phyloP scores from a whole-genome alignment of 2,113 vertebrate species.

The Perca flavescens region DNA sequence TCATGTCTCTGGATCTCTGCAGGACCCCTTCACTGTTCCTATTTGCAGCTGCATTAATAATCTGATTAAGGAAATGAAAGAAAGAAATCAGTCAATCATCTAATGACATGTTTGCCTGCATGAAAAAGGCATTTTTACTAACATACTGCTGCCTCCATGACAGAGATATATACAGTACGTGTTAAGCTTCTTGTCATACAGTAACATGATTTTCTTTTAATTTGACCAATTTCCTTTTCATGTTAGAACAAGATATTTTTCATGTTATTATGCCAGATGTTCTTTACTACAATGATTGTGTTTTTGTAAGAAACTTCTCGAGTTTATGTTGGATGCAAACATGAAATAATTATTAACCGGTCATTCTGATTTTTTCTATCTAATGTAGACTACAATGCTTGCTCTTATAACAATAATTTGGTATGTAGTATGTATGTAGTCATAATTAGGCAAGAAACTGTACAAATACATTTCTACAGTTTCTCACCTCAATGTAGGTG shows the following conservation, averaged over 20 bases:
- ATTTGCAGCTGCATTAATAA: constrained; percentile 91
- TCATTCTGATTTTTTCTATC: neutral
- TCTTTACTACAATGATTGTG: neutral
- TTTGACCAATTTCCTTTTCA: neutral
- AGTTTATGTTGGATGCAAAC: neutral
- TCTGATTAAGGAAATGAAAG: constrained; percentile 69
- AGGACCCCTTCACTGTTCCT: constrained; percentile 87
- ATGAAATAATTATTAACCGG: neutral
- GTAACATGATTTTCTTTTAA: neutral
- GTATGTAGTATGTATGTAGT: too few species aligned
- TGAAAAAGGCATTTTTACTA: neutral
- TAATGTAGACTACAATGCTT: neutral
- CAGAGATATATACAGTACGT: neutral
- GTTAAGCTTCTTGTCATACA: too few species aligned
- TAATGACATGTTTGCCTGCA: neutral
- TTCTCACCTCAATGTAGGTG: constrained; percentile 91
- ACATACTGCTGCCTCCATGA: too few species aligned
- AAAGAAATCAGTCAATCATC: neutral
- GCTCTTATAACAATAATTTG: neutral
- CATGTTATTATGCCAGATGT: neutral
- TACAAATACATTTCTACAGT: neutral
- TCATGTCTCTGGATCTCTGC: constrained; percentile 92
- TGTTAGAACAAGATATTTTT: neutral
- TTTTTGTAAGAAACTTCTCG: neutral
- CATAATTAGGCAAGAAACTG: neutral